Percentiles rank a stretch among this genome's conserved stretches.
Conservation (phyloP, 2,888 invertebrate species). For the Myathropa florea region DNA sequence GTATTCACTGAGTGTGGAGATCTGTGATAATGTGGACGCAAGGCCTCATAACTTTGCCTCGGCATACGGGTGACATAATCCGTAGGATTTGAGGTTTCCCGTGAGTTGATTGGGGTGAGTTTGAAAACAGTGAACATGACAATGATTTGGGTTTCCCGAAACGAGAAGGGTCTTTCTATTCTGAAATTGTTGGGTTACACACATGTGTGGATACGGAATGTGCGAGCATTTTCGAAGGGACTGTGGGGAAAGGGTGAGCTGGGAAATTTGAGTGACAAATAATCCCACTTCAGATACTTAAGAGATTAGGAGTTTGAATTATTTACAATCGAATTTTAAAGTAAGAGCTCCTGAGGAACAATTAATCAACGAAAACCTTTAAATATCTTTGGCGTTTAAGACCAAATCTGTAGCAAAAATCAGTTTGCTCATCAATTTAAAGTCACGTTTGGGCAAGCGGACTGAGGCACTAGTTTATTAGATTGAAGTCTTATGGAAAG, state of each 20-base stretch:
- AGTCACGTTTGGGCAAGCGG: no score
- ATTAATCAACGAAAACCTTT: no score
- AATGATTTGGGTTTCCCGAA: neutral
- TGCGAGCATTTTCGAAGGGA: neutral
- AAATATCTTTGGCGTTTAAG: no score
- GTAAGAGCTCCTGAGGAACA: no score
- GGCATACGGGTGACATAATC: neutral
- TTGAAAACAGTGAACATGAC: neutral
- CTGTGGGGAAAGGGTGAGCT: neutral
- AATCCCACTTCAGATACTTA: neutral
- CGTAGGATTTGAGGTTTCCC: neutral
- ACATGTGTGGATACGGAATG: neutral
- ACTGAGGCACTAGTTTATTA: no score
- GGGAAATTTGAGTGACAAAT: neutral
- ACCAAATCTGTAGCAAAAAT: no score
- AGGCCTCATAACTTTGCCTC: neutral
- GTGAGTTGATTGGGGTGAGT: neutral
- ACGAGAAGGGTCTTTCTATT: neutral
- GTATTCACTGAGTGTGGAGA: constrained; percentile 8
- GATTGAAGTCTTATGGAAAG: no score
- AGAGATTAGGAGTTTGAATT: neutral
- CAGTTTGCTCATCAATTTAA: no score
- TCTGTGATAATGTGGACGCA: neutral
- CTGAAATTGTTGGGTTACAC: neutral
- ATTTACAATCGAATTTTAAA: neutral